Conservation (phyloP, 2,888 invertebrate genomes). For the Cosmia pyralina region DNA sequence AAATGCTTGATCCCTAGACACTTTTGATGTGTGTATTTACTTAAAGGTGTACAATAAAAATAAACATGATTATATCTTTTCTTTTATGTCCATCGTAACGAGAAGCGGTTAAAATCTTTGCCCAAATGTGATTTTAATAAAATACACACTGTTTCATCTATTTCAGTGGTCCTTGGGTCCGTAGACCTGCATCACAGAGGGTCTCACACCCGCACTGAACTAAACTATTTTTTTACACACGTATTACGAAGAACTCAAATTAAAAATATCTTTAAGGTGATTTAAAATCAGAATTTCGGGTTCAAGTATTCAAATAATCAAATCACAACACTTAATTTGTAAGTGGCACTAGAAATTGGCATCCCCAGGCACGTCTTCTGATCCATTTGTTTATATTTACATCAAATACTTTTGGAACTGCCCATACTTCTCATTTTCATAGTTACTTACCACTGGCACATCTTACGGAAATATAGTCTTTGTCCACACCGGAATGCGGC, state of each 20-base stretch:
- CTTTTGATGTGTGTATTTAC: too few species aligned
- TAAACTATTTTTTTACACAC: neutral
- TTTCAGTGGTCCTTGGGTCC: neutral
- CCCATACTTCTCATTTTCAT: neutral
- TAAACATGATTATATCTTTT: neutral
- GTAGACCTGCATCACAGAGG: neutral
- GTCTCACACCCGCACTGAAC: neutral
- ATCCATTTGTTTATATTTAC: neutral
- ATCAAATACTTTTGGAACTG: neutral
- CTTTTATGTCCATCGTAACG: neutral
- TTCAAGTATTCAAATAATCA: too few species aligned
- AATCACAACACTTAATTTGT: too few species aligned
- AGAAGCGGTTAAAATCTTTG: neutral
- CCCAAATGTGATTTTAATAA: neutral
- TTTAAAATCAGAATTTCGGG: too few species aligned
- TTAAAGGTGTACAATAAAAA: neutral
- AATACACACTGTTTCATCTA: neutral
- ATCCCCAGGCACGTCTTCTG: neutral
- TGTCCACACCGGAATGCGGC: constrained; percentile 44
- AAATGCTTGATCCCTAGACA: too few species aligned
- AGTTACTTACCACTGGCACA: neutral
- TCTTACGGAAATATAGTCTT: constrained; percentile 30
- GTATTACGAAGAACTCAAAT: neutral
- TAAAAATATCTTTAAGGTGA: neutral
- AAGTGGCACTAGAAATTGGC: too few species aligned